Evolutionary conservation across 2,113 vertebrate genomes (phyloP), one percentile per base, ranked within the genome.

Genomic region (Raphicerus campestris): DNA sequence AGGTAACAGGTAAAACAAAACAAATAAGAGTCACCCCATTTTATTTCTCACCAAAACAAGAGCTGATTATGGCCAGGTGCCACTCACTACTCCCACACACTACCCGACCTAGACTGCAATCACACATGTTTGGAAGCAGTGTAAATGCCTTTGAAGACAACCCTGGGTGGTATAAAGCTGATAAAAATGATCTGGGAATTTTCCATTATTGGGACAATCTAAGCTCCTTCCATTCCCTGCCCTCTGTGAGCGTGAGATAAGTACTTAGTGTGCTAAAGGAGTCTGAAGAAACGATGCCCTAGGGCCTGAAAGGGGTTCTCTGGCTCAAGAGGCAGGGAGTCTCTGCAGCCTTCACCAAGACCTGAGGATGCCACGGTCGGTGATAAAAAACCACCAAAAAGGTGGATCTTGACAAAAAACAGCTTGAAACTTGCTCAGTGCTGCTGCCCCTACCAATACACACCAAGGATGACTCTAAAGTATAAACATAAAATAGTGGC

Each of bases 151-250:
- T 92, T 77, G 84, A 95, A 85, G 81, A 60, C 35, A 92, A 35
- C 20, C 78, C 32, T 70, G 49, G 30, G 73, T 30, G 16, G 45
- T 87, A 10, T 45, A 89, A 94, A 93, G 78, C 85, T 96, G 78
- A 93, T 96, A 82, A 86, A 96, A 88, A 88, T 91, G 66, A 94
- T 81, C 61, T 56, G 55, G 86, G 66, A 47, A 96, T 90, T 97
- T 96, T 91, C 86, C 80, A 92, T 60, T 80, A 61, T 84, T 58
- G 49, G 73, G 55, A 87, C 85, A 94, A 94, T 49, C 58, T 85
- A 96, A 96, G 78, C 78, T 93, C 61, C 73, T 94, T 95, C 60
- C 58, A 92, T 75, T 94, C 53, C 35, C 66, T 49, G 56, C 53
- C 42, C 22, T 94, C 73, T 47, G 53, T 58, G 58, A 61, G 89